Evolutionary conservation across 2,797 vertebrate species (phyloP).

Genomic region (Falco biarmicus): DNA sequence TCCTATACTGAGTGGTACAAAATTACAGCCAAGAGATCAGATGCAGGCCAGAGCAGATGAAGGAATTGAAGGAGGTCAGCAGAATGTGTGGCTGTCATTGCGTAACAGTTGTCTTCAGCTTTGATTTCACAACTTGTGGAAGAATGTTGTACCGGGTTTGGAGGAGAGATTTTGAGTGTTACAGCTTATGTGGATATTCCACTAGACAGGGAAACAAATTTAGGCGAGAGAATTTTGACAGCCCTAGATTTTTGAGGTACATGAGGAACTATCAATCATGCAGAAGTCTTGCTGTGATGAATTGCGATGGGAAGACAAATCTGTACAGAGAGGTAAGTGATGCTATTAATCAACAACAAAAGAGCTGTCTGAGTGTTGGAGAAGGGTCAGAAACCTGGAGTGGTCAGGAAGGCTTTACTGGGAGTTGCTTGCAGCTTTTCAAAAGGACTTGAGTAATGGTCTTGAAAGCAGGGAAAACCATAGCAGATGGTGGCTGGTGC

Average conservation of each 20-base stretch:
- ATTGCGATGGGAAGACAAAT: background rate
- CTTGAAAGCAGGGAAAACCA: background rate
- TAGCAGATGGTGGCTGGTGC: background rate
- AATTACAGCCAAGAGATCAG: background rate
- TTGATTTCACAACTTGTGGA: background rate
- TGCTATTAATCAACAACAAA: background rate
- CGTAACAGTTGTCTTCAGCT: background rate
- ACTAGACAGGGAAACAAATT: background rate
- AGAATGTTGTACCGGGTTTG: background rate
- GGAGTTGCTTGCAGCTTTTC: background rate
- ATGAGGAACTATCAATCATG: rapidly evolving
- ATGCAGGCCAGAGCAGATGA: background rate
- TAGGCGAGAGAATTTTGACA: background rate
- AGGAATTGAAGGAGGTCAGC: background rate
- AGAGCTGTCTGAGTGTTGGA: background rate
- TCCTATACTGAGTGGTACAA: background rate
- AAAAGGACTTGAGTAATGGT: background rate
- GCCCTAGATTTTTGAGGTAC: background rate
- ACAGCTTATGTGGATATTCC: background rate
- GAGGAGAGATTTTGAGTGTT: background rate
- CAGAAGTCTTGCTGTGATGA: background rate
- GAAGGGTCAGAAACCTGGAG: background rate
- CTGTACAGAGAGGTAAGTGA: background rate
- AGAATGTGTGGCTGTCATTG: background rate
- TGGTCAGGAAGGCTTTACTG: background rate